Base-by-base conservation (phyloP, 2,888 invertebrate genomes). In the Trichacis sp. region DNA sequence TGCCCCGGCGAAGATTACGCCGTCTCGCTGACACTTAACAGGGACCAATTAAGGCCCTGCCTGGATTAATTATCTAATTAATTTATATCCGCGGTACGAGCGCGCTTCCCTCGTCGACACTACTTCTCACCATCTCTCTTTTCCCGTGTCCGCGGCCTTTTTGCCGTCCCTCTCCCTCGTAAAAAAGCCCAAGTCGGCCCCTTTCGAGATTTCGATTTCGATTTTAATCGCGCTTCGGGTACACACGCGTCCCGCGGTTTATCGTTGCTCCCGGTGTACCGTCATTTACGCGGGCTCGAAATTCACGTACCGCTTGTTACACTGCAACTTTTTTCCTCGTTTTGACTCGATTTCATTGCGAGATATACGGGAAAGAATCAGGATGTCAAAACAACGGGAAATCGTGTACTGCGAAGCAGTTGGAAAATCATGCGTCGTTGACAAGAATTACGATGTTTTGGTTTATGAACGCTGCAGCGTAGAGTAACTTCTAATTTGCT, bases 51-150 rank as follows among this genome's bases (percentile, higher is more conserved):
- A 83, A 83, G 79, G 68, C 77, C 80, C 78, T 81, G 81, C 82
- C 83, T 81, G 80, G 83, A 83, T 83, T 83, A 83, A 83, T 83
- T 83, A 81, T 82, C 81, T 80, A 82, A 83, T 83, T 84, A 84
- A 83, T 82, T 83, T 82, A 83, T 83, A 77, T 71, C 75, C 71
- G 71, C 58, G 54, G 47, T 30, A 24, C 17, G 33, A 45, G 1
- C 4, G 11, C 61, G 40, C 42, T 40, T 38, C 48, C 30, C 48
- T 45, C 36, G 47, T 24, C 42, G 29, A 12, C 52, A 49, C 47
- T 48, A n/a, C 20, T 36, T 38, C 54, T 36, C 43, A 15, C 33
- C 40, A 33, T 20, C 47, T 47, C 33, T 55, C 67, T 49, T 43
- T 61, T 15, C 18, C 40, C 55, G 24, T 1, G 30, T 17, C 46